Conservation (phyloP, 2,113 vertebrate genomes). For the Pedetes capensis region DNA sequence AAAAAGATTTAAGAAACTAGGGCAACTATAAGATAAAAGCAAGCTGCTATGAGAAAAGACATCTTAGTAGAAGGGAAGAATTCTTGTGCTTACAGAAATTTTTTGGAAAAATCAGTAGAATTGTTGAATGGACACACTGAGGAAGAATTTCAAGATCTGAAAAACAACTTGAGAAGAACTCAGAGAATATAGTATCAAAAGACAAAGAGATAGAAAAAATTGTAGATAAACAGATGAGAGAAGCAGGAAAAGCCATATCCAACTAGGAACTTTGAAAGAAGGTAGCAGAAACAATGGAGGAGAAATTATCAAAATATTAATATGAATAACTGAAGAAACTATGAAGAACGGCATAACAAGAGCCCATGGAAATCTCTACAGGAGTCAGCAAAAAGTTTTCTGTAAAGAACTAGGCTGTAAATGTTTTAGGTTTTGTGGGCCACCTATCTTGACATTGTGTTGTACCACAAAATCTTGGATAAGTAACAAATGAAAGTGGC, state of each 20-base stretch:
- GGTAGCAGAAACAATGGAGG: neutral
- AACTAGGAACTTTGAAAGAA: neutral
- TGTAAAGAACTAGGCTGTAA: neutral
- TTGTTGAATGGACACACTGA: neutral
- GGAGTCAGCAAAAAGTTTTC: neutral
- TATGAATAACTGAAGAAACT: neutral
- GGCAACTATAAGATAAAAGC: neutral
- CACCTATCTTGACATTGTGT: neutral
- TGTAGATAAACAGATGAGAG: neutral
- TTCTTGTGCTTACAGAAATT: too few relatives aligned
- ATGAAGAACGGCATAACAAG: neutral
- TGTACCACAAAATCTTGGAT: neutral
- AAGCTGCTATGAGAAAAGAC: neutral
- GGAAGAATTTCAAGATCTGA: neutral
- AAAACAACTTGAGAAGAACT: neutral
- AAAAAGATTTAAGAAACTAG: neutral
- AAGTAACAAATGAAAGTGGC: neutral
- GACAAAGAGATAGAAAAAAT: neutral
- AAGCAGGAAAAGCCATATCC: neutral
- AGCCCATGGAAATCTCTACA: neutral
- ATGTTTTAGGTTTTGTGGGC: neutral
- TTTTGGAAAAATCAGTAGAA: neutral
- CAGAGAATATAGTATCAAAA: neutral
- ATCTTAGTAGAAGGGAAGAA: too few relatives aligned
- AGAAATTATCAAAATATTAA: neutral